Base-by-base conservation (phyloP, 2,888 invertebrate species). In the Andrena chrysosceles region DNA sequence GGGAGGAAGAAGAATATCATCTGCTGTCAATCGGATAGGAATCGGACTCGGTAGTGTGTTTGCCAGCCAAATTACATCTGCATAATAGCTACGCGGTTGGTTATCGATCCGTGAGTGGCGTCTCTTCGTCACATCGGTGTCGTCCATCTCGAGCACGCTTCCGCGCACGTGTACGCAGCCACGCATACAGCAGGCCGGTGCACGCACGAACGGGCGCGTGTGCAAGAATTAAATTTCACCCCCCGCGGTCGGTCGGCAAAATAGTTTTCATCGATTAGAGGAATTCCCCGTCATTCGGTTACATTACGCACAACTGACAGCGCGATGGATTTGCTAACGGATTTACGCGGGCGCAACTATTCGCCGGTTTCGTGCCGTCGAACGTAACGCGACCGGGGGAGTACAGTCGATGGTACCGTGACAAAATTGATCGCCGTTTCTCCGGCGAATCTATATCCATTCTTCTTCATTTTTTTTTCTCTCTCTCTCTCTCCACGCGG, bases 11-110 rank as follows among this genome's bases (percentile, higher is more conserved):
- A 89, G 89, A 88, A 88, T 84, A 86, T 87, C 85, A 77, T 82
- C 79, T 73, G 73, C 85, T 86, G 88, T 85, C 88, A 85, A 90
- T 90, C 86, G 88, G 83, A 87, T 86, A 86, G 86, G 83, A 91
- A 91, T 90, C 88, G 85, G 88, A 86, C 84, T 78, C 62, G 81
- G 84, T 77, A 86, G 88, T 90, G 88, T 91, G 90, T 91, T 92
- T 92, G 91, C 89, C 89, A 87, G 91, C 89, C 89, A 92, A 92
- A 92, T 92, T 92, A 92, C 92, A 92, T 92, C 91, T 90, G 92
- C 91, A 92, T 92, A 92, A 92, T 92, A 92, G 91, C 89, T 89
- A 84, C 83, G 90, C 86, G 91, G 89, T 89, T 86, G 85, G 89
- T 85, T 92, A 92, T 92, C 90, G 91, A 92, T 90, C 91, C 91